Evolutionary conservation across 2,888 invertebrate species (phyloP), one percentile per base, ranked within the genome.

Genomic region (Acanthosepion lycidas): DNA sequence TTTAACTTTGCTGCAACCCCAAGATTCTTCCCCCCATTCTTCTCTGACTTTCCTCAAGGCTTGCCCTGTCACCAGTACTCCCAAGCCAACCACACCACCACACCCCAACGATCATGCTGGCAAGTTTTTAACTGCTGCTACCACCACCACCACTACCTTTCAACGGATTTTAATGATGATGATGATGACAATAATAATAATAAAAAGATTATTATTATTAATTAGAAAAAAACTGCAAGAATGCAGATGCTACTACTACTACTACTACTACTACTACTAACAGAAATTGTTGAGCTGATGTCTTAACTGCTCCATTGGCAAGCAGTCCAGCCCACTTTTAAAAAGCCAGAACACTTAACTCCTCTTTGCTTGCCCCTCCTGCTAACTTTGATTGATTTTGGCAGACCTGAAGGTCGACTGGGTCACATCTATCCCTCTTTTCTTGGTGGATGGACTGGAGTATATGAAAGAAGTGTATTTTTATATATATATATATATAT

Each of bases 321-420:
- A 78, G 78, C 78, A 78, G 78, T 33, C n/a, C 78, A n/a, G 12
- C 23, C n/a, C 9, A 78, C 78, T 78, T 78, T n/a, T 78, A 78
- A 78, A 78, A 78, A n/a, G n/a, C 78, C 78, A 15, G 15, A 78
- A 33, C 78, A 78, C 78, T 78, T 78, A 78, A 78, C n/a, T 12
- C n/a, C 59, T 15, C 59, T 33, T 5, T n/a, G 28, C n/a, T 28
- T n/a, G 8, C 78, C 18, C 78, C n/a, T n/a, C 78, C 78, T n/a
- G 5, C 5, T 78, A 78, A 78, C 78, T 78, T 78, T 78, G 78
- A 78, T 78, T 78, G 78, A 78, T 78, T 78, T 78, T 33, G n/a
- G 78, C 78, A 78, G 78, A 78, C 78, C 78, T 78, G 78, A 78
- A 78, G 78, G 78, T 78, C 78, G 78, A 78, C 78, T 78, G 78